Conservation (phyloP, 2,113 vertebrate species). For the Bufo bufo region DNA sequence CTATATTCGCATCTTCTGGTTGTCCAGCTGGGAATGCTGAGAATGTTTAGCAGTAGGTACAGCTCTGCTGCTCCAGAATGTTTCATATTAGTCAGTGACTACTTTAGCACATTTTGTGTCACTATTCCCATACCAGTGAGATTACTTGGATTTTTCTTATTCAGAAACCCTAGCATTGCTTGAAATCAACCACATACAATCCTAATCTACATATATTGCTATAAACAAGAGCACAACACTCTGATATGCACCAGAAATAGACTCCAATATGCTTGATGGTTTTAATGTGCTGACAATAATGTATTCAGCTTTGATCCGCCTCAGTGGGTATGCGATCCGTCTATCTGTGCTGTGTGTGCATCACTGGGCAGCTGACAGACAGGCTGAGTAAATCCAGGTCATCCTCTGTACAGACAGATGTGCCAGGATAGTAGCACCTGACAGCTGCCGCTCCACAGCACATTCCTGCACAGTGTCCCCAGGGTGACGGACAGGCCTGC, state of each 20-base stretch:
- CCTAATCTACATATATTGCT: slow-evolving; percentile 4
- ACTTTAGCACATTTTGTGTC: too few relatives aligned
- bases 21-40: too few relatives aligned
- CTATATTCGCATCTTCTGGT: too few relatives aligned
- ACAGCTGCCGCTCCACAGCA: not conserved
- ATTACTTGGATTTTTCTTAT: too few relatives aligned
- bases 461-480: not conserved
- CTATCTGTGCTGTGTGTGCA: slow-evolving; percentile 16
- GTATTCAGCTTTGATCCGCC: not conserved
- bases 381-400: slow-evolving; percentile 15
- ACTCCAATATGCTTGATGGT: not conserved
- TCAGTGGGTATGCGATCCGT: slow-evolving; percentile 11
- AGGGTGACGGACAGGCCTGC: not conserved
- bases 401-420: not conserved
- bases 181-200: not conserved
- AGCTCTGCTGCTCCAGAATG: too few relatives aligned
- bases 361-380: slow-evolving; percentile 21
- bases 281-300: not conserved
- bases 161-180: not conserved
- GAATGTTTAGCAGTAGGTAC: too few relatives aligned
- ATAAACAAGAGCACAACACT: not conserved
- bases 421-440: not conserved
- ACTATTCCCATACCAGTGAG: too few relatives aligned
- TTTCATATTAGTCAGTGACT: too few relatives aligned
- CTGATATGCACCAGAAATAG: not conserved